Evolutionary conservation across 2,888 invertebrate genomes (phyloP).

Genomic region (Heliconius aoede): DNA sequence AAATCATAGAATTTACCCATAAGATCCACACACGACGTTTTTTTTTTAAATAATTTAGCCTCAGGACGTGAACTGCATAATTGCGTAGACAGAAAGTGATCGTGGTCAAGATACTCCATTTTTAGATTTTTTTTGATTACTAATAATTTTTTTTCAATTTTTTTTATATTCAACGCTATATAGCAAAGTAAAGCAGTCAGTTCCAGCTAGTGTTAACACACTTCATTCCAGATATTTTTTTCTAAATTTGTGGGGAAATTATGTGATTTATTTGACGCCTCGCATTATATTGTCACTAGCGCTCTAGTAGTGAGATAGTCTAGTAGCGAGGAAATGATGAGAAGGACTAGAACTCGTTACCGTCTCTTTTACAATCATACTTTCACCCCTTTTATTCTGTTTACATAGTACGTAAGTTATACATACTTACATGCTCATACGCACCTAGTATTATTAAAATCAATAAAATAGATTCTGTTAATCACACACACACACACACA

Average conservation of each 20-base stretch:
- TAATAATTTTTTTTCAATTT: neutral
- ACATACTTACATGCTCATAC: neutral
- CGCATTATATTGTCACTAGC: neutral
- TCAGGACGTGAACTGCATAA: no score
- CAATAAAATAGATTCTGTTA: neutral
- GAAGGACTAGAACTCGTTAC: neutral
- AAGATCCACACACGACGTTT: no score
- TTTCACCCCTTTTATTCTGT: neutral
- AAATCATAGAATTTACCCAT: neutral
- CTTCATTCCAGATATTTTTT: neutral
- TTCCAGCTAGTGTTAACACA: neutral
- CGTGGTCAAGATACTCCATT: neutral
- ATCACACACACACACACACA: no score
- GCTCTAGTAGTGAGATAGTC: no score
- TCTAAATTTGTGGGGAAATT: no score
- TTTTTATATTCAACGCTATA: neutral
- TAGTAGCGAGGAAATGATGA: neutral
- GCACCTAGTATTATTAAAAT: neutral
- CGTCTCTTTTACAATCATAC: neutral
- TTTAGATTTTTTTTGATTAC: neutral
- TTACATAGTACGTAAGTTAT: neutral
- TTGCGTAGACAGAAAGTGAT: no score
- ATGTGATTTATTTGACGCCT: neutral
- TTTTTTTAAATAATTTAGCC: neutral
- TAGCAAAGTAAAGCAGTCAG: neutral